Percentiles rank a stretch among this genome's conserved stretches.
Conservation (phyloP, 2,888 invertebrate species). For the Celastrina argiolus region DNA sequence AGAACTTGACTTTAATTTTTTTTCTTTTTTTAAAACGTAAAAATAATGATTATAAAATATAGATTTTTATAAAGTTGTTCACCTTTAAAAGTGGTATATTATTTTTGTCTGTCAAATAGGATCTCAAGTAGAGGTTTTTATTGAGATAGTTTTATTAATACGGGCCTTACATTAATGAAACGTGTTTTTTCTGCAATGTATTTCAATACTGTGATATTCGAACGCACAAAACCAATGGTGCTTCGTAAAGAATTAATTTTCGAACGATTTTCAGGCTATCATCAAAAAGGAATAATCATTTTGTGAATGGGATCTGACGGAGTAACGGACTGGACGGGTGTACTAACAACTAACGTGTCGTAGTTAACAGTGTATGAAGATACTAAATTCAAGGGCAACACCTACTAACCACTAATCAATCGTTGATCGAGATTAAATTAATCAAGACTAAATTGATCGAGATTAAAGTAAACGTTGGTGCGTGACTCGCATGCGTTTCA, state of each 20-base stretch:
- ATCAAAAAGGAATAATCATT: slow-evolving; percentile 64
- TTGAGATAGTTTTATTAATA: too few relatives aligned
- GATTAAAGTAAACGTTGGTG: background rate
- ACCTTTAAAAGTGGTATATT: too few relatives aligned
- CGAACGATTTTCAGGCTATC: slow-evolving; percentile 64
- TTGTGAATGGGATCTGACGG: slow-evolving; percentile 51
- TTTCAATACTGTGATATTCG: background rate
- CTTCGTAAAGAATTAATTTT: slow-evolving; percentile 48
- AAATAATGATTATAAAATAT: too few relatives aligned
- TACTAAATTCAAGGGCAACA: background rate
- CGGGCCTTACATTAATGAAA: too few relatives aligned
- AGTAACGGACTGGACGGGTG: slow-evolving; percentile 41
- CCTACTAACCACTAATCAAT: background rate
- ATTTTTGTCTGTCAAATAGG: too few relatives aligned
- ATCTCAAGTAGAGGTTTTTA: too few relatives aligned
- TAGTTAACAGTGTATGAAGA: slow-evolving; percentile 34
- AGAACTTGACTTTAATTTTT: too few relatives aligned
- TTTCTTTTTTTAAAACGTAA: too few relatives aligned
- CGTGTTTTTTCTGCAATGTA: too few relatives aligned
- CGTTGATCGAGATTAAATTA: background rate
- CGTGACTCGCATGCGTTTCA: background rate
- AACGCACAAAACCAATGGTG: background rate
- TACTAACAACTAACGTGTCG: slow-evolving; percentile 41
- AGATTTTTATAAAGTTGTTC: too few relatives aligned
- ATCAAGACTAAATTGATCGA: too few relatives aligned